These are phyloP conservation scores for Gymnobelideus leadbeateri DNA, from an alignment of 2,113 vertebrate genomes.

Conservation along the genomic window DNA sequence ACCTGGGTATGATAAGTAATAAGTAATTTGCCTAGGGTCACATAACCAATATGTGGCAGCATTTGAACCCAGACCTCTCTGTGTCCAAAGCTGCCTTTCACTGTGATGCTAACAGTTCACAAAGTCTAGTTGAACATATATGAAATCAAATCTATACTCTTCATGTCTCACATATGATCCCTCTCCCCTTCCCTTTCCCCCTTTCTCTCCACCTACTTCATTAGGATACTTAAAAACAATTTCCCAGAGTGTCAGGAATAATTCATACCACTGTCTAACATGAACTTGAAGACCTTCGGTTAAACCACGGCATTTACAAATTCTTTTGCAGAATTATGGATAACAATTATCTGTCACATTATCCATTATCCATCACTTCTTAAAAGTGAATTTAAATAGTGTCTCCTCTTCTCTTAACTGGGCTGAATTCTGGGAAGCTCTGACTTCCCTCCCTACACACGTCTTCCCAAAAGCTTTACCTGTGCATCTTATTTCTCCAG, in stretches of 20 bases:
- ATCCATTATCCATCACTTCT: neutral
- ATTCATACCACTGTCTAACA: accelerated
- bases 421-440: neutral
- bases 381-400: neutral
- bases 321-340: neutral
- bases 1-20: neutral
- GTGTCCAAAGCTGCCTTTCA: neutral
- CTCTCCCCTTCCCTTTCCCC: neutral
- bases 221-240: neutral
- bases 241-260: neutral
- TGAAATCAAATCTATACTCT: neutral
- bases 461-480: neutral
- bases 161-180: neutral
- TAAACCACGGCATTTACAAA: neutral
- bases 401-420: neutral
- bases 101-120: neutral
- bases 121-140: neutral
- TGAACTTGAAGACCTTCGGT: neutral
- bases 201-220: neutral
- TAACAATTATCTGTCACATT: neutral
- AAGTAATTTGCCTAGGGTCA: neutral
- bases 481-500: neutral
- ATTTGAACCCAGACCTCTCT: neutral
- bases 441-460: neutral
- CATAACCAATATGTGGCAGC: neutral